Percentiles rank a stretch among this genome's conserved stretches.
Evolutionary conservation across 1,140 invertebrate species (phyloP).

Genomic region (Cydia splendana): DNA sequence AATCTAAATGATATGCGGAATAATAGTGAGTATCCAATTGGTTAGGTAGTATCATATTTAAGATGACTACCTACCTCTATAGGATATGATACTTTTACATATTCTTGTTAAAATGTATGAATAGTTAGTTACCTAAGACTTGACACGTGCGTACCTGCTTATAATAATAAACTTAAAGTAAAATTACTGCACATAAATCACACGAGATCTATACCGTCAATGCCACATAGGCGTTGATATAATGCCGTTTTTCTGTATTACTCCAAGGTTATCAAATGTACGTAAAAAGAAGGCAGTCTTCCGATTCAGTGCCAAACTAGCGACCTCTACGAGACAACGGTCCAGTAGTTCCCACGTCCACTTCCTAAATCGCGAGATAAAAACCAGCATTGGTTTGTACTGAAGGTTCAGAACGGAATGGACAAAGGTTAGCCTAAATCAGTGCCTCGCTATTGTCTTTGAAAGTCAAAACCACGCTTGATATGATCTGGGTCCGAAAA

Average conservation of each 20-base stretch:
- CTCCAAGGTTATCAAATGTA: conserved; percentile 14
- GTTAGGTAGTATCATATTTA: too few relatives aligned
- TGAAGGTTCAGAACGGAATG: not conserved
- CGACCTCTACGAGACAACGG: conserved; percentile 15
- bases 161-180: too few relatives aligned
- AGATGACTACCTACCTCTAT: too few relatives aligned
- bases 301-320: conserved; percentile 13
- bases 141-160: too few relatives aligned
- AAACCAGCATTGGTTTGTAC: not conserved
- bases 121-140: too few relatives aligned
- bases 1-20: too few relatives aligned
- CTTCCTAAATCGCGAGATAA: conserved; percentile 24
- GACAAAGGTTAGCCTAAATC: conserved; percentile 13
- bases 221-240: not conserved
- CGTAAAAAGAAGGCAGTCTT: conserved; percentile 26
- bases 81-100: too few relatives aligned
- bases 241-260: not conserved
- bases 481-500: not conserved
- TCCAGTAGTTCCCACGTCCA: conserved; percentile 20
- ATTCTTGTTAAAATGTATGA: too few relatives aligned
- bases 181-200: too few relatives aligned
- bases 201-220: not conserved
- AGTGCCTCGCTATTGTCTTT: conserved; percentile 11
- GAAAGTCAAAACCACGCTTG: not conserved
- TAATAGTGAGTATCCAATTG: too few relatives aligned